Base-by-base conservation (phyloP, 2,113 vertebrate species). In the Coryphaenoides rupestris region DNA sequence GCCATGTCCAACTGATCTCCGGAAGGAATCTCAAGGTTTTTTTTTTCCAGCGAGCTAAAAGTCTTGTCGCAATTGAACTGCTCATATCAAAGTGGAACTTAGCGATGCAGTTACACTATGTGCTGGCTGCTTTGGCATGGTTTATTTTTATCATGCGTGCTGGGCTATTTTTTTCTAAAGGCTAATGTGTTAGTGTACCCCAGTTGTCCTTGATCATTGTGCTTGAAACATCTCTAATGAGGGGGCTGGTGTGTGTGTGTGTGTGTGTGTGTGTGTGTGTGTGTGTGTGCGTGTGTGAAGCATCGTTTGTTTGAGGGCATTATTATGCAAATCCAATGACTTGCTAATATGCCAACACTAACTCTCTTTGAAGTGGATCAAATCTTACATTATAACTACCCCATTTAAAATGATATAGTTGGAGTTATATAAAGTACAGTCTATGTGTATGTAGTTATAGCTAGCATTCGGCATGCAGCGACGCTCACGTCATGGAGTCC, bases 101-200 rank as follows among this genome's bases (percentile, higher is more conserved):
- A 65, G 59, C 7, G 57, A 55, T 68, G 46, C 58, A 66, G 77
- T 74, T 86, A 84, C 85, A 88, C 86, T 87, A 87, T 60, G 60
- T 22, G 22, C 55, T 28, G 33, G 55, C 45, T 62, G 21, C 50
- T 65, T 62, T 69, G 57, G 33, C 1, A 72, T 68, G 68, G 60
- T 68, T 47, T 45, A 28, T 63, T 68, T 78, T 58, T 50, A 68
- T 65, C 45, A 66, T 68, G 62, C 14, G 24, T 24, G 62, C 54
- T 60, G 66, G 67, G 50, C 53, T 68, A 56, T 73, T 78, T 79
- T 77, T 68, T 68, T 60, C 68, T 60, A 40, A 12, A 40, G 63
- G 26, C 33, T n/a, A 21, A 24, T n/a, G 55, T n/a, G 13, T 55
- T 17, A 69, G 55, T 13, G 14, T 64, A 68, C 81, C 68, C 74